Conservation (phyloP, 1,140 invertebrate species). For the Eulimnadia texana region DNA sequence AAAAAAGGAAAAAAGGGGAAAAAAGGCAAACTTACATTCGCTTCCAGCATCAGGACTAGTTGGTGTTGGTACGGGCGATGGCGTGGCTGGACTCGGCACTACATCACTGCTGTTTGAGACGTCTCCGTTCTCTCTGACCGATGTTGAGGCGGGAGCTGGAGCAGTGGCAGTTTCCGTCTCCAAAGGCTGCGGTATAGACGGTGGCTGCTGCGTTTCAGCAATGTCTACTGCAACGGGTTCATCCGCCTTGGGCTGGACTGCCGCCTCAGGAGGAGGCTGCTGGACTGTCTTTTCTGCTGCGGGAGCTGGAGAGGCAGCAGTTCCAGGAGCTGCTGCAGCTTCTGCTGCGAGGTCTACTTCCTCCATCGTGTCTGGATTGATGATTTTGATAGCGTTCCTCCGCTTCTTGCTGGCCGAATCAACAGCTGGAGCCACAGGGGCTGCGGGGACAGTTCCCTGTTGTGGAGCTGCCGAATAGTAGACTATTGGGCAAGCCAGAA, state of each 20-base stretch:
- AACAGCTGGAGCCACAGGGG: not conserved
- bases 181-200: not conserved
- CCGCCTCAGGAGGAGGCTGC: no score
- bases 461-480: not conserved
- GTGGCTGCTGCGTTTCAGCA: not conserved
- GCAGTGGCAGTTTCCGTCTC: not conserved
- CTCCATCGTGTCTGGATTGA: not conserved
- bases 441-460: not conserved
- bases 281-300: not conserved
- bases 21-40: conserved; percentile 6
- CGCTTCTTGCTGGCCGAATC: not conserved
- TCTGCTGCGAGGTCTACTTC: not conserved
- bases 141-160: not conserved
- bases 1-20: no score
- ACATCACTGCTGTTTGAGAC: not conserved
- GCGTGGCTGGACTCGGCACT: not conserved
- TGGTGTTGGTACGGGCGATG: not conserved
- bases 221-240: not conserved
- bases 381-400: not conserved
- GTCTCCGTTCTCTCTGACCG: conserved; percentile 6
- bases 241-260: not conserved
- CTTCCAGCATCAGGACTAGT: conserved; percentile 1
- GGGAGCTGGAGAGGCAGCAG: not conserved
- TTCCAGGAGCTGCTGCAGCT: not conserved
- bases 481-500: not conserved